Conservation (phyloP, 2,888 invertebrate genomes). For the Heliconius aoede region DNA sequence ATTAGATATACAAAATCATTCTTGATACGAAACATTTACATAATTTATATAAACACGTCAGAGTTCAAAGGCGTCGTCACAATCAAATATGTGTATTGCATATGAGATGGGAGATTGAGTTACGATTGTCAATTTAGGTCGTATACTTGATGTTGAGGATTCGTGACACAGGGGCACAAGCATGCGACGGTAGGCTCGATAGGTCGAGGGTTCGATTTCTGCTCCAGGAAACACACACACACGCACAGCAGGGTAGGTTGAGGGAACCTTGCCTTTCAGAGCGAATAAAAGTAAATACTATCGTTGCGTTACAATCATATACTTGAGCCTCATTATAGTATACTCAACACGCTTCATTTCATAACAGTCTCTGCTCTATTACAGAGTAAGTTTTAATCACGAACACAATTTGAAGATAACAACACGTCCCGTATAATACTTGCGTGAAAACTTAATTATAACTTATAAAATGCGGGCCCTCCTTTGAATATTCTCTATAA, state of each 20-base stretch:
- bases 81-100: not conserved
- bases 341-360: constrained; percentile 5
- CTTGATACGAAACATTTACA: not conserved
- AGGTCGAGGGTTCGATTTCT: too few relatives aligned
- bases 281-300: too few relatives aligned
- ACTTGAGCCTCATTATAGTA: too few relatives aligned
- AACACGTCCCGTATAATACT: constrained; percentile 24
- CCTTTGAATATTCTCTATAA: not conserved
- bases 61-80: not conserved
- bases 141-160: not conserved
- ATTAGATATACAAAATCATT: not conserved
- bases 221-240: too few relatives aligned
- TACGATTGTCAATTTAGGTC: not conserved
- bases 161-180: not conserved
- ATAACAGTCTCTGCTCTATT: not conserved
- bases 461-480: constrained; percentile 17
- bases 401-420: constrained; percentile 24
- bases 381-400: constrained; percentile 13
- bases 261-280: too few relatives aligned
- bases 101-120: not conserved
- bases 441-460: constrained; percentile 52
- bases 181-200: too few relatives aligned
- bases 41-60: not conserved
- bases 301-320: too few relatives aligned
- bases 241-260: too few relatives aligned